A percentile compares a stretch with the other conserved stretches of the same genome.
These are phyloP conservation scores for Bombylius major DNA, from an alignment of 2,888 invertebrate species.

Conservation along the genomic window DNA sequence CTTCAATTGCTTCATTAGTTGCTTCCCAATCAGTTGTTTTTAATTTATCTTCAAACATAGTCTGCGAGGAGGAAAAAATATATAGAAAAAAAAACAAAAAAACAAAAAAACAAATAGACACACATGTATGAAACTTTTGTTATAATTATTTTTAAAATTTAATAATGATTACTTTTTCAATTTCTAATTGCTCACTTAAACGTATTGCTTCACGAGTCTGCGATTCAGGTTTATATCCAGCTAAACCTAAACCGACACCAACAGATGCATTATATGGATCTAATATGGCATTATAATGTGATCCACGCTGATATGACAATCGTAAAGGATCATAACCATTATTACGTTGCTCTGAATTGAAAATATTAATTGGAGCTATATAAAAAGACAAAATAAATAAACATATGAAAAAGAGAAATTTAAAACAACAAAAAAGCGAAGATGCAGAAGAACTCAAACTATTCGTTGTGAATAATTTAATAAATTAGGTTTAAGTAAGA, in stretches of 20 bases:
- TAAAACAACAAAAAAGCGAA: slow-evolving; percentile 1
- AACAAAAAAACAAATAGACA: not conserved
- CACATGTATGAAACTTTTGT: not conserved
- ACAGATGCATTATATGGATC: slow-evolving; percentile 72
- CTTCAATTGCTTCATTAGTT: slow-evolving; percentile 79
- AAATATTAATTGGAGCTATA: slow-evolving; percentile 74
- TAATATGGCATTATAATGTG: slow-evolving; percentile 79
- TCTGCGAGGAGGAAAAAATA: slow-evolving; percentile 36
- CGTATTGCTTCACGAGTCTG: slow-evolving; percentile 61
- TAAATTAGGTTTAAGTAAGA: too few species aligned
- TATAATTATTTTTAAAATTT: not conserved
- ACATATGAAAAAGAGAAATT: slow-evolving; percentile 1
- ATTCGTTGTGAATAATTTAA: too few species aligned
- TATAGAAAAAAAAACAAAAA: not conserved
- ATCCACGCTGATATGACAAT: slow-evolving; percentile 72
- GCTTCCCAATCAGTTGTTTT: slow-evolving; percentile 86
- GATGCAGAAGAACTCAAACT: not conserved
- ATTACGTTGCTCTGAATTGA: slow-evolving; percentile 57
- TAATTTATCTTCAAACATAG: slow-evolving; percentile 82
- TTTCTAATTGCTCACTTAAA: slow-evolving; percentile 64
- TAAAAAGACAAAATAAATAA: slow-evolving; percentile 8
- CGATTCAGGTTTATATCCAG: slow-evolving; percentile 62
- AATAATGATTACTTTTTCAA: slow-evolving; percentile 51
- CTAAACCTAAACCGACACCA: slow-evolving; percentile 73
- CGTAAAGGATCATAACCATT: slow-evolving; percentile 68